phyloP scores from a whole-genome alignment of 2,888 invertebrate species.

The Heliconius hortense region DNA sequence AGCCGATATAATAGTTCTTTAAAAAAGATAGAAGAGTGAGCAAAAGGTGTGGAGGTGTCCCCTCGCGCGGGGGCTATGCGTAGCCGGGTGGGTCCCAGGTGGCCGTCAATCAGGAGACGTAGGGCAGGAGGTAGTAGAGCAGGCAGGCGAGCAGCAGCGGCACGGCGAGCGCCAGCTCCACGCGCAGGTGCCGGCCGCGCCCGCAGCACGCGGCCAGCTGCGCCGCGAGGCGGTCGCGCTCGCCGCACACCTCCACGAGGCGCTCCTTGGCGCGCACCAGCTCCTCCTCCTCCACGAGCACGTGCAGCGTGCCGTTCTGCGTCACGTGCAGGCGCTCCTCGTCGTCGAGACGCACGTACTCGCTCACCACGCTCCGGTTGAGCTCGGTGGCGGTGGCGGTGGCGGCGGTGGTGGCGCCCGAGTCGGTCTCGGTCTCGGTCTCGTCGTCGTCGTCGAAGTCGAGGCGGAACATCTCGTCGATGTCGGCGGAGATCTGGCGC shows the following conservation, averaged over 20 bases:
- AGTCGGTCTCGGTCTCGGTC: slow-evolving; percentile 49
- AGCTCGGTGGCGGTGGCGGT: slow-evolving; percentile 67
- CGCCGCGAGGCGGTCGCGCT: slow-evolving; percentile 82
- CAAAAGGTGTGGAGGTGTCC: slow-evolving; percentile 41
- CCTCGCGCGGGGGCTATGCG: slow-evolving; percentile 54
- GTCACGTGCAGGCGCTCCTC: slow-evolving; percentile 56
- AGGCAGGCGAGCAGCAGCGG: slow-evolving; percentile 82
- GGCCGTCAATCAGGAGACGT: slow-evolving; percentile 84
- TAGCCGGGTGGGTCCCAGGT: slow-evolving; percentile 80
- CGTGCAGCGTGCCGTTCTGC: slow-evolving; percentile 81
- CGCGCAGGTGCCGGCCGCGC: slow-evolving; percentile 81
- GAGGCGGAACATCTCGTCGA: slow-evolving; percentile 76
- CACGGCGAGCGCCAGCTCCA: slow-evolving; percentile 77
- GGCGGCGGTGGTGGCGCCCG: slow-evolving; percentile 1
- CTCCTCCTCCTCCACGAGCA: slow-evolving; percentile 89
- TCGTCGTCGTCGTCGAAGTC: slow-evolving; percentile 75
- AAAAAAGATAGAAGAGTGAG: slow-evolving; percentile 42
- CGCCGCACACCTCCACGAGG: slow-evolving; percentile 85
- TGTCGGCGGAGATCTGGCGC: slow-evolving; percentile 69
- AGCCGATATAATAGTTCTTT: slow-evolving; percentile 25
- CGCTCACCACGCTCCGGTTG: slow-evolving; percentile 45
- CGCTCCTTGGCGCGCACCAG: slow-evolving; percentile 87
- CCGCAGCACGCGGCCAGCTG: slow-evolving; percentile 83
- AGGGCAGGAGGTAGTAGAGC: slow-evolving; percentile 83
- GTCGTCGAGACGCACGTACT: slow-evolving; percentile 63